A percentile compares a stretch with the other conserved stretches of the same genome.
Conservation (phyloP, 2,113 vertebrate genomes). For the Alces alces region DNA sequence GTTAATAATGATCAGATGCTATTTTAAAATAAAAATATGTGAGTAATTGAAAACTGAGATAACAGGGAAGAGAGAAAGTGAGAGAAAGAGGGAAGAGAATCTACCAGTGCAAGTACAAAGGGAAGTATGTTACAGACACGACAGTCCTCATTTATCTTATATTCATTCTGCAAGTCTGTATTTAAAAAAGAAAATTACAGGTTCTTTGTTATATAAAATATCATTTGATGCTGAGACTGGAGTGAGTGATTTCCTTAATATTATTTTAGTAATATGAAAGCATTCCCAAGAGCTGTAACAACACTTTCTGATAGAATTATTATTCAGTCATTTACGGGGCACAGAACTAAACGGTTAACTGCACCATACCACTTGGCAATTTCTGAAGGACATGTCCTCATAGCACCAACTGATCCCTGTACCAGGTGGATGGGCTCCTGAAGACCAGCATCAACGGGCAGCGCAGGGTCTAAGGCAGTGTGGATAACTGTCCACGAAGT, state of each 20-base stretch:
- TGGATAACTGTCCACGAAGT: background rate
- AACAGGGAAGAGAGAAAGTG: no score
- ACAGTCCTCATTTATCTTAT: background rate
- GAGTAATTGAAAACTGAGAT: background rate
- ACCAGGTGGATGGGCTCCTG: background rate
- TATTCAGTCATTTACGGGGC: background rate
- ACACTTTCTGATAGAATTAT: background rate
- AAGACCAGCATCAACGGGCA: background rate
- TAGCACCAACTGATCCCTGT: accelerated
- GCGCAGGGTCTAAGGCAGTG: background rate
- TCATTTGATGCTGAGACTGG: background rate
- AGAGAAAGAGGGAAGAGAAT: background rate
- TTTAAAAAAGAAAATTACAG: constrained; percentile 10
- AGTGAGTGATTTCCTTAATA: background rate
- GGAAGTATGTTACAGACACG: background rate
- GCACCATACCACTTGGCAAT: no score
- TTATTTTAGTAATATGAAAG: background rate
- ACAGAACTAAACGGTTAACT: background rate
- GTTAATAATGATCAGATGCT: background rate
- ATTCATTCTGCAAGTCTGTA: background rate
- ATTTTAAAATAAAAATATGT: constrained; percentile 1
- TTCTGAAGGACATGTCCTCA: background rate
- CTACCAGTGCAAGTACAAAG: background rate
- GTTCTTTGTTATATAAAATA: background rate
- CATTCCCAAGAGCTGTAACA: background rate